Evolutionary conservation across 2,797 vertebrate genomes (phyloP).

Genomic region (Alfaro cultratus): DNA sequence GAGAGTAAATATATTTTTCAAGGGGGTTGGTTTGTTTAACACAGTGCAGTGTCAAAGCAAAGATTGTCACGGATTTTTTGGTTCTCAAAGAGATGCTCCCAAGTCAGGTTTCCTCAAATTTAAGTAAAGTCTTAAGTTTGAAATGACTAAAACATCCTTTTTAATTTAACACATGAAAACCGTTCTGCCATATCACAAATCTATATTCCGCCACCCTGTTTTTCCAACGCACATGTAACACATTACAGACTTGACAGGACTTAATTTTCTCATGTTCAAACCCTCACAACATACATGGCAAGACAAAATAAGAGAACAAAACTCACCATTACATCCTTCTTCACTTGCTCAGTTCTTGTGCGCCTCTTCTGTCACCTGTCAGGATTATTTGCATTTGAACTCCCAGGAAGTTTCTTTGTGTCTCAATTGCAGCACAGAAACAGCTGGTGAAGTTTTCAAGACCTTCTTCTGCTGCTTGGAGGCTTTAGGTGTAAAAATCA

Average conservation of each 20-base stretch:
- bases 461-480: constrained; percentile 5
- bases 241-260: background rate
- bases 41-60: background rate
- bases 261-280: background rate
- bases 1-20: too few relatives aligned
- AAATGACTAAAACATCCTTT: background rate
- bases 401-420: constrained; percentile 15
- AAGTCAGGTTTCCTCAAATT: background rate
- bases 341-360: background rate
- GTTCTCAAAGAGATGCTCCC: background rate
- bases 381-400: background rate
- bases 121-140: background rate
- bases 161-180: background rate
- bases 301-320: background rate
- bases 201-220: background rate
- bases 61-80: background rate
- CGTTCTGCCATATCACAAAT: background rate
- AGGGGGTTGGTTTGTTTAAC: too few relatives aligned
- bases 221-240: background rate
- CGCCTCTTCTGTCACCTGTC: background rate
- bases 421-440: constrained; percentile 5
- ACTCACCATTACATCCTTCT: constrained; percentile 67
- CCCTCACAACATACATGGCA: background rate
- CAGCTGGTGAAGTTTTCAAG: constrained; percentile 8
- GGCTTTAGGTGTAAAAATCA: constrained; percentile 9